Conservation (phyloP, 2,888 invertebrate species). For the Julus scandinavius region DNA sequence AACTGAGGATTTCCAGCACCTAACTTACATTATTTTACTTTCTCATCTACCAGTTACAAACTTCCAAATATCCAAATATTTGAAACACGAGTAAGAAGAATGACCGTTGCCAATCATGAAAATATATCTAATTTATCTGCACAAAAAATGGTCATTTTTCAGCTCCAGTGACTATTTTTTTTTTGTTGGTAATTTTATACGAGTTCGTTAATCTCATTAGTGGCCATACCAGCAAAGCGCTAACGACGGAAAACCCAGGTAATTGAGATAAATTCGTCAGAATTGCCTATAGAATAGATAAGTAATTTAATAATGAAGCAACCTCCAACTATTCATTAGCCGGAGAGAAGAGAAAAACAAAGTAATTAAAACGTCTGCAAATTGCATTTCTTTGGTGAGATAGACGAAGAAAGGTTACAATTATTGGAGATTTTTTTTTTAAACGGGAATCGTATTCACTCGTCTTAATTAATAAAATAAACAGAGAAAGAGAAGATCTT, state of each 20-base stretch:
- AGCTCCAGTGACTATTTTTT: not conserved
- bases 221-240: not conserved
- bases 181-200: constrained; percentile 6
- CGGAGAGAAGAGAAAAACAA: constrained; percentile 25
- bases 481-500: not conserved
- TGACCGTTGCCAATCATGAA: not conserved
- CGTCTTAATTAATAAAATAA: constrained; percentile 41
- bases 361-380: constrained; percentile 43
- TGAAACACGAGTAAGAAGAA: not conserved
- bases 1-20: no score
- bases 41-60: no score
- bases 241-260: constrained; percentile 3
- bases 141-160: constrained; percentile 11
- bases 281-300: constrained; percentile 39
- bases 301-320: constrained; percentile 40
- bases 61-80: no score
- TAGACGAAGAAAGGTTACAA: constrained; percentile 36
- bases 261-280: constrained; percentile 25
- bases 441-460: constrained; percentile 14
- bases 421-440: constrained; percentile 22
- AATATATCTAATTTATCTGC: not conserved
- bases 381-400: constrained; percentile 5
- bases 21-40: no score
- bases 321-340: constrained; percentile 45
- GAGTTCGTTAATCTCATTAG: constrained; percentile 39